Evolutionary conservation across 2,797 vertebrate species (phyloP), one percentile per base, ranked within the genome.

Genomic region (Anabas testudineus): DNA sequence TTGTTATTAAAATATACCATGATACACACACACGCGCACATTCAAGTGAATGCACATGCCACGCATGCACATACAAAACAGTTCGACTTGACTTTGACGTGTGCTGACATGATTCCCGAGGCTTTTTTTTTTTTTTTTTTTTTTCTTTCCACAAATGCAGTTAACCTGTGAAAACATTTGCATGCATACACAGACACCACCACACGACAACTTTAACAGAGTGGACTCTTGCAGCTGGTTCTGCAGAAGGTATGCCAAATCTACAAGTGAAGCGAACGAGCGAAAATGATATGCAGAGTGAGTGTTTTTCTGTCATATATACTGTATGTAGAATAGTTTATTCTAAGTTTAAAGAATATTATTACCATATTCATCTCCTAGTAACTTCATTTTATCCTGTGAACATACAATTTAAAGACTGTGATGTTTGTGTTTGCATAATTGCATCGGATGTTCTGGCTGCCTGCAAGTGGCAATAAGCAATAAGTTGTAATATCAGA

Each of bases 191-290:
- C 67, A 18, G 6, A 54, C 74, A 74, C 14, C 7, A 59, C 55
- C 55, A 87, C 79, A 73, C 47, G 71, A 49, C 67, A 73, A 76
- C 65, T 69, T 73, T 18, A 70, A 71, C 56, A 12, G 30, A 71
- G 74, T 81, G 70, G 76, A 80, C 61, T 84, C 71, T 65, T 89
- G 90, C 92, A 92, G 92, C 90, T 88, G 91, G 92, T 82, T 87
- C 91, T 93, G 92, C 91, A 85, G 62, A 76, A 67, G 75, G 76
- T 86, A 91, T 88, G 90, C 91, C 90, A 92, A 92, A 92, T 84
- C 67, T 84, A 67, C 49, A 78, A 74, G 63, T 73, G 60, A 78
- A 71, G 66, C 82, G 46, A 71, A 69, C 34, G 37, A 76, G 77
- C 83, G 14, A 74, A 71, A 79, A 84, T 41, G 42, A 71, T n/a